Conservation (phyloP, 1,140 invertebrate species). For the Ladona fulva region DNA sequence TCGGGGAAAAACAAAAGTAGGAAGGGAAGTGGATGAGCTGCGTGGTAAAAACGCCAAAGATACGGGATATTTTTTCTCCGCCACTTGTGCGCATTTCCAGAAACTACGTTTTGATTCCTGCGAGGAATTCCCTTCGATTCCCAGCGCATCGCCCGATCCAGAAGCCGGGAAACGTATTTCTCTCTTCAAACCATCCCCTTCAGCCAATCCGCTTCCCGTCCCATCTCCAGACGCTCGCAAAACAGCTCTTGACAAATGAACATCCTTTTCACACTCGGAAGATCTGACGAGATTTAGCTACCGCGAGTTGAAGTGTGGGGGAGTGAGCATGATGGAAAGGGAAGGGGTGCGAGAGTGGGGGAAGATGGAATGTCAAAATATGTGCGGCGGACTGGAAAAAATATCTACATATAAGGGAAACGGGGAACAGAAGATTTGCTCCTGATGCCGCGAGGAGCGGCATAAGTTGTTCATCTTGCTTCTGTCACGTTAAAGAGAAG, state of each 20-base stretch:
- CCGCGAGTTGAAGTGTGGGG: background rate
- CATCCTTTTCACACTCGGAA: background rate
- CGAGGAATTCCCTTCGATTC: background rate
- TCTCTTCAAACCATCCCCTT: background rate
- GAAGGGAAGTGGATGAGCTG: background rate
- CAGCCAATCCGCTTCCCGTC: background rate
- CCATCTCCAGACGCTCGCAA: background rate
- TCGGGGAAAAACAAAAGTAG: background rate
- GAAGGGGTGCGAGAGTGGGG: background rate
- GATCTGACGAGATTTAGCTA: background rate
- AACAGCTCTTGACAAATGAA: constrained; percentile 2
- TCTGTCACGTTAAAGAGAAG: background rate
- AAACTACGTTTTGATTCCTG: background rate
- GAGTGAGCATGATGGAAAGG: background rate
- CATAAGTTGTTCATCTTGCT: constrained; percentile 7
- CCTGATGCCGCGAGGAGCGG: background rate
- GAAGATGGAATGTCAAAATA: constrained; percentile 5
- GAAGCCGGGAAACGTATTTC: background rate
- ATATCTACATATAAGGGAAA: background rate
- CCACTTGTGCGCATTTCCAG: background rate
- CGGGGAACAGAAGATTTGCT: background rate
- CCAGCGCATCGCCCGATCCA: background rate
- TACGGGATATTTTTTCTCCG: background rate
- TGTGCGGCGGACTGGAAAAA: background rate
- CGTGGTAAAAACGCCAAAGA: background rate